Percentiles rank a stretch among this genome's conserved stretches.
Conservation (phyloP, 2,113 vertebrate species). For the Hucho hucho region DNA sequence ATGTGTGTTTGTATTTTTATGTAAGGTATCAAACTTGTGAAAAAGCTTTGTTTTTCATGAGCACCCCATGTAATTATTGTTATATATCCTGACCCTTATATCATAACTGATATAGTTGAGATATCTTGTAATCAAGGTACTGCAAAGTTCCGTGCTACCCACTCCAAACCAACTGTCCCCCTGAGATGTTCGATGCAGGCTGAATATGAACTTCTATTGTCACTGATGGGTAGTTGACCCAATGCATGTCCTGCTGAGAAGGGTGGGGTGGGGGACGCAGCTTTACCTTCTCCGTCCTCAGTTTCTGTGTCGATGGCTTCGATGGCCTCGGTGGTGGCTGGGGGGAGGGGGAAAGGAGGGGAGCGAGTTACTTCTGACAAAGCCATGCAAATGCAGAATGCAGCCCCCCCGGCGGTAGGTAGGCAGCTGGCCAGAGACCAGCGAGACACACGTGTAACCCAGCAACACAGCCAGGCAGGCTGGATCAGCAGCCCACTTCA, state of each 20-base stretch:
- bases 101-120: not conserved
- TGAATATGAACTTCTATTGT: slow-evolving; percentile 15
- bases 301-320: slow-evolving; percentile 78
- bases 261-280: slow-evolving; percentile 37
- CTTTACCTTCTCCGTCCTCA: slow-evolving; percentile 80
- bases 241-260: slow-evolving; percentile 10
- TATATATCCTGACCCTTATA: not conserved
- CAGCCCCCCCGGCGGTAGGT: slow-evolving; percentile 48
- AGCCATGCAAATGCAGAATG: slow-evolving; percentile 72
- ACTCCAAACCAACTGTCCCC: not conserved
- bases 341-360: slow-evolving; percentile 66
- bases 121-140: not conserved
- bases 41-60: not conserved
- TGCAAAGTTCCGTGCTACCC: slow-evolving; percentile 43
- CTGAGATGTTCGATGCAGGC: slow-evolving; percentile 13
- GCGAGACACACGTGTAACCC: slow-evolving; percentile 37
- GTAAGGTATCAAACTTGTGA: not conserved
- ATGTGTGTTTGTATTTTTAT: not conserved
- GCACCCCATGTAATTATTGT: not conserved
- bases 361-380: slow-evolving; percentile 74
- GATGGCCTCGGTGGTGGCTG: slow-evolving; percentile 84
- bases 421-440: slow-evolving; percentile 28
- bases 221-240: slow-evolving; percentile 14
- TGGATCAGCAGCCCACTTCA: slow-evolving; percentile 20
- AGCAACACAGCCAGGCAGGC: slow-evolving; percentile 52